Conservation (phyloP, 2,797 vertebrate genomes). For the Allobates femoralis region DNA sequence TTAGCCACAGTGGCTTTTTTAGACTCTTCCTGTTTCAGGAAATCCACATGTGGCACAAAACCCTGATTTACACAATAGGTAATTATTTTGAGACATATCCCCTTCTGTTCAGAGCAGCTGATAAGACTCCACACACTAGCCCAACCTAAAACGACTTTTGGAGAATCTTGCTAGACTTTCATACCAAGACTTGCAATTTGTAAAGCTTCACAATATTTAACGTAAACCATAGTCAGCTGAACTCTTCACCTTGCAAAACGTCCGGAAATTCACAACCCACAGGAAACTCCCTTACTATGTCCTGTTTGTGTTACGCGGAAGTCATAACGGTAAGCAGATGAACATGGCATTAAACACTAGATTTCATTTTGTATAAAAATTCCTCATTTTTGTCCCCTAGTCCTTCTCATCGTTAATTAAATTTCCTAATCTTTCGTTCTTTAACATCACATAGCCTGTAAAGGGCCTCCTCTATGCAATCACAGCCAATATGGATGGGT, state of each 20-base stretch:
- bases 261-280: slow-evolving; percentile 33
- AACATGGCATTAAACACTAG: neutral
- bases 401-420: neutral
- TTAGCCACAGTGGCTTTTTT: too few species aligned
- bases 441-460: too few species aligned
- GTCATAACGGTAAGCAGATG: neutral
- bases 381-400: too few species aligned
- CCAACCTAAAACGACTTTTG: neutral
- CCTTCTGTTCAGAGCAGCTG: neutral
- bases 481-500: neutral
- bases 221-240: neutral
- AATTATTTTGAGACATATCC: neutral
- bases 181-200: neutral
- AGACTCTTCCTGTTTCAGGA: too few species aligned
- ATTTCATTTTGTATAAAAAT: too few species aligned
- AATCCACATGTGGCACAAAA: too few species aligned
- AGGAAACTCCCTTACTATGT: slow-evolving; percentile 35
- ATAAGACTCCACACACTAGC: neutral
- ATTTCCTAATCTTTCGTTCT: too few species aligned
- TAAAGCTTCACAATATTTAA: neutral
- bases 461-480: neutral
- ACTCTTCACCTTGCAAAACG: slow-evolving; percentile 20
- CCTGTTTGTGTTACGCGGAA: slow-evolving; percentile 56
- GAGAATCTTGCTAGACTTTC: neutral
- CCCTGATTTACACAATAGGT: too few species aligned